phyloP scores from a whole-genome alignment of 1,140 invertebrate species.

The Drosophila funebris region DNA sequence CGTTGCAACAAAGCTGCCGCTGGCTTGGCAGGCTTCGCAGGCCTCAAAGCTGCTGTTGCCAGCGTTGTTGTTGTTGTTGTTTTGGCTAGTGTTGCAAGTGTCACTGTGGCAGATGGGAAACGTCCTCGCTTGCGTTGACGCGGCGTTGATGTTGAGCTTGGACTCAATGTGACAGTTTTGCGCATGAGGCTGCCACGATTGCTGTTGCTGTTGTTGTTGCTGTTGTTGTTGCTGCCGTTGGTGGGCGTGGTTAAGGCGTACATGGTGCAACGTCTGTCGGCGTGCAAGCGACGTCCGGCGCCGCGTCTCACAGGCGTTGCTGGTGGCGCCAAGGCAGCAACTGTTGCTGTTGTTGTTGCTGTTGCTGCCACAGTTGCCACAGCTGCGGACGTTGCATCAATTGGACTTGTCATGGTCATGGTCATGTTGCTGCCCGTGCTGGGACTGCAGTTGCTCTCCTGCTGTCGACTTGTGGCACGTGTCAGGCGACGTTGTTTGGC shows the following conservation, averaged over 20 bases:
- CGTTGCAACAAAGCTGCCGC: not conserved
- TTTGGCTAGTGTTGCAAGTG: not conserved
- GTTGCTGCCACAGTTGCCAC: not conserved
- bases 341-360: not conserved
- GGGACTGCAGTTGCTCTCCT: constrained; percentile 11
- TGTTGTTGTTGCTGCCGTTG: not conserved
- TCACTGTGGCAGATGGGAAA: not conserved
- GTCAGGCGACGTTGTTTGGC: constrained; percentile 56
- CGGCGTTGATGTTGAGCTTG: not conserved
- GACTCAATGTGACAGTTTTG: constrained; percentile 20
- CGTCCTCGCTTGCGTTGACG: not conserved
- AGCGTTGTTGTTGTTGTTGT: not conserved
- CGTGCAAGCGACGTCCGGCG: constrained; percentile 1
- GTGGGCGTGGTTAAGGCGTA: not conserved
- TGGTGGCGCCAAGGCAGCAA: not conserved
- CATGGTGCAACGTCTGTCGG: constrained; percentile 34
- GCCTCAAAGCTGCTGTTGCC: not conserved
- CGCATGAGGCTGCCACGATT: constrained; percentile 8
- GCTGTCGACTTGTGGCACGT: constrained; percentile 46
- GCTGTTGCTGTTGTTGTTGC: not conserved
- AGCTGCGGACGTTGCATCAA: constrained; percentile 9
- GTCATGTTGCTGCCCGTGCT: not conserved
- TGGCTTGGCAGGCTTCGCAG: not conserved
- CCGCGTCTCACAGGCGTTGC: not conserved
- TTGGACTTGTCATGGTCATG: too few relatives aligned